Evolutionary conservation across 2,888 invertebrate genomes (phyloP), one percentile per base, ranked within the genome.

Genomic region (Hirtodrosophila duncani): DNA sequence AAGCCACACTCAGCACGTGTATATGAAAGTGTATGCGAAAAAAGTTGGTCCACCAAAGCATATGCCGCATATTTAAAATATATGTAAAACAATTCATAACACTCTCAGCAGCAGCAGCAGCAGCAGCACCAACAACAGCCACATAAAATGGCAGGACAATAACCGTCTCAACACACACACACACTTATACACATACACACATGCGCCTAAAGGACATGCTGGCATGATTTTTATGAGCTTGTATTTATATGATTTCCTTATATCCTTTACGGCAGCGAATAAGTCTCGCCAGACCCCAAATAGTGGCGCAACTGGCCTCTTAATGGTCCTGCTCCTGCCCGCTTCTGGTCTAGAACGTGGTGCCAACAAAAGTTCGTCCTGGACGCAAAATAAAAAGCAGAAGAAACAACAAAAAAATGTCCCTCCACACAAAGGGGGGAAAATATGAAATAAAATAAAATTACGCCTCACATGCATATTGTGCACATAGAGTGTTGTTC

Each of bases 201-300:
- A 14, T 10, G 33, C 13, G 21, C 33, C 29, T 33, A 52, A 59
- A 57, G 71, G 65, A 79, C 67, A 67, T 64, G 79, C 71, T 37
- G 59, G 49, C 80, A 75, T 75, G 75, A 80, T 75, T 75, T 75
- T 80, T 75, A 75, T 80, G 81, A 77, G 81, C 74, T 43, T 77
- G 64, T 77, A 78, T 80, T 75, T 72, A 78, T 72, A 77, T 77
- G 59, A 69, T 72, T 67, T 77, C 62, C 81, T 67, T 66, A 59
- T 67, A 69, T 69, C 78, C 69, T 57, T 69, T 59, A 37, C 49
- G 46, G 33, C 31, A 8, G 29, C 29, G 3, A 13, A 5, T 29
- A 2, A 4, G 3, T 2, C 29, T 29, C 11, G 11, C 10, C 3
- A 11, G 11, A 13, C 36, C 36, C n/a, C n/a, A n/a, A n/a, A n/a